Evolutionary conservation across 2,888 invertebrate genomes (phyloP), one percentile per base, ranked within the genome.

Genomic region (Trachelus tabidus): DNA sequence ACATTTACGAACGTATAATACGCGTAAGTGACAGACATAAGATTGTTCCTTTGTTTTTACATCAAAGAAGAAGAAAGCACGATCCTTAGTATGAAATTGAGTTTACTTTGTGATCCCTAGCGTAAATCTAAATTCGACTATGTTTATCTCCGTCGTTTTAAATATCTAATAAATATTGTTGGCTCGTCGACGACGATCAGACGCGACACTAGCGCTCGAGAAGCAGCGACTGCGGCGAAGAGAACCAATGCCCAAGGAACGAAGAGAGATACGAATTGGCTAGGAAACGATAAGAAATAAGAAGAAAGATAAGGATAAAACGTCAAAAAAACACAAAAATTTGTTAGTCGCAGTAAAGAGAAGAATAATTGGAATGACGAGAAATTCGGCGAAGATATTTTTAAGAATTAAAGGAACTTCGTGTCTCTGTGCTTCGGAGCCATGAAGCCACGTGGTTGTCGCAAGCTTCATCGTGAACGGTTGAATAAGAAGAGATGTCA

Each of bases 191-290:
- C 71, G 71, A 31, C 31, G 71, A 11, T 15, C 35, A 11, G 40
- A 6, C 37, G 37, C 37, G 37, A 4, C 4, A 1, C 15, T 4
- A 0, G 4, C n/a, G 69, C 69, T 12, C 69, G 69, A 12, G 30
- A 76, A 79, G 73, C 80, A 78, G 77, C 79, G 79, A 76, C 77
- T 81, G 79, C 78, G 77, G 2, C 80, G 79, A 73, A 78, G 80
- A 78, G 81, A 80, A 81, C 81, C 83, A 84, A 84, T 84, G 84
- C 84, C 84, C 84, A 80, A 75, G 80, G 79, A 76, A 77, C 1
- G 23, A 33, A 71, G 4, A 33, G 11, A 34, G 12, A 12, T 15
- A 30, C 31, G 31, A 71, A 33, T 71, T 71, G 6, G 71, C 33
- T 33, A 12, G 56, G 6, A 77, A 81, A 79, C 76, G 75, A 83